These are phyloP conservation scores for Capreolus pygargus DNA, from an alignment of 2,113 vertebrate species.

Conservation along the genomic window DNA sequence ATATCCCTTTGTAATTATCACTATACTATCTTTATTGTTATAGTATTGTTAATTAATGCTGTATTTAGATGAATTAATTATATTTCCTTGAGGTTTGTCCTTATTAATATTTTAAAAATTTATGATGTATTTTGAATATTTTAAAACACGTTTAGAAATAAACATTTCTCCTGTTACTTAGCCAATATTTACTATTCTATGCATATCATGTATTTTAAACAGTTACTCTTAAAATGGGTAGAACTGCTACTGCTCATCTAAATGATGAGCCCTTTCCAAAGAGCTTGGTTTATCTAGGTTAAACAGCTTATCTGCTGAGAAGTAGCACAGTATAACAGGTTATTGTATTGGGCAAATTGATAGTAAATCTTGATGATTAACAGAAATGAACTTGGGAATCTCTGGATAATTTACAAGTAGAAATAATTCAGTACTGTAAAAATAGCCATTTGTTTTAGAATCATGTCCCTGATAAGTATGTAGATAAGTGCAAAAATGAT, in stretches of 20 bases:
- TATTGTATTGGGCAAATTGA: background rate
- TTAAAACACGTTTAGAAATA: background rate
- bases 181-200: background rate
- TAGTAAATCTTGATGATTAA: background rate
- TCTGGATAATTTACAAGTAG: background rate
- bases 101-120: constrained; percentile 28
- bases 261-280: background rate
- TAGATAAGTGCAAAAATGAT: background rate
- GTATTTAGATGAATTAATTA: background rate
- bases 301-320: background rate
- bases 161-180: background rate
- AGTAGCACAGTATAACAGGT: background rate
- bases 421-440: background rate
- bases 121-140: constrained; percentile 2
- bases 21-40: background rate
- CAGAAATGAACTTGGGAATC: background rate
- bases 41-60: background rate
- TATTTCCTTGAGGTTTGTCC: background rate
- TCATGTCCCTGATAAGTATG: background rate
- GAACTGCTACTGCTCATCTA: background rate
- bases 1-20: background rate
- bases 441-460: background rate
- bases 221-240: background rate
- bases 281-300: background rate
- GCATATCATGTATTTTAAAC: background rate